Conservation (phyloP, 1,140 invertebrate species). For the Papilio polytes region DNA sequence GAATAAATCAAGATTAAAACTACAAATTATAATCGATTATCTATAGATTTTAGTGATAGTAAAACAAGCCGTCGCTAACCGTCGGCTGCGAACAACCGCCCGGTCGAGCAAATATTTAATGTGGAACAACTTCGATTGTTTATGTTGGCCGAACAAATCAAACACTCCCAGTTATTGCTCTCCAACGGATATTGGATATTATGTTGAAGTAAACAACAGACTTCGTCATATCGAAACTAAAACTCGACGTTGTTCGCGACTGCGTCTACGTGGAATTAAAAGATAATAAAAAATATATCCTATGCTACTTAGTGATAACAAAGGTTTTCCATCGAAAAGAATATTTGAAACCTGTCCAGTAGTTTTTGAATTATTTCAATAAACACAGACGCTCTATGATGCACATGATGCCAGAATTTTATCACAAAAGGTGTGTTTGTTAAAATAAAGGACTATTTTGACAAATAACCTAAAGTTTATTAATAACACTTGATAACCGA, state of each 20-base stretch:
- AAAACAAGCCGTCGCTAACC: neutral
- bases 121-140: slow-evolving; percentile 46
- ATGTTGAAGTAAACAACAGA: neutral
- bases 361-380: no score
- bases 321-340: no score
- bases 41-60: neutral
- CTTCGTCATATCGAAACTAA: slow-evolving; percentile 13
- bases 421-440: no score
- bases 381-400: no score
- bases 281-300: no score
- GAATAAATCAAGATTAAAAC: no score
- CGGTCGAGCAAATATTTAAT: slow-evolving; percentile 51
- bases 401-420: no score
- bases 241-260: neutral
- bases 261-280: no score
- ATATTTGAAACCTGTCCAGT: no score
- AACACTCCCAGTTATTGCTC: slow-evolving; percentile 48
- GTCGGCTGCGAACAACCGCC: neutral
- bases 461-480: neutral
- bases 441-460: neutral
- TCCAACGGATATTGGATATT: slow-evolving; percentile 33
- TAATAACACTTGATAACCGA: neutral
- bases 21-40: no score
- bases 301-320: no score
- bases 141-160: slow-evolving; percentile 50